Evolutionary conservation across 1,140 invertebrate genomes (phyloP).

Genomic region (Heliothis virescens): DNA sequence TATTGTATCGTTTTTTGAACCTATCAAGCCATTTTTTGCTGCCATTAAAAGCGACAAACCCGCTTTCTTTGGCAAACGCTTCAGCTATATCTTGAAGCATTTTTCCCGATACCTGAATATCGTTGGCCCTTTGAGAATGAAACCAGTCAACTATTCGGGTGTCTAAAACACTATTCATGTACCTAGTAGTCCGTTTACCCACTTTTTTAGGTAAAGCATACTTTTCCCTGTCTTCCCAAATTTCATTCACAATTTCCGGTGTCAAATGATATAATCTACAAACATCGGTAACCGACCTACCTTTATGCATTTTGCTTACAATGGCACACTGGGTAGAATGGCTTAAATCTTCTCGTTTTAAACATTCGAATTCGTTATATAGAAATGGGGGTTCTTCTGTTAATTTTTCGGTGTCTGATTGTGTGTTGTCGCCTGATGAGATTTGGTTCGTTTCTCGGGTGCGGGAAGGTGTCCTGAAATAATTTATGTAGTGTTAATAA

Average conservation of each 20-base stretch:
- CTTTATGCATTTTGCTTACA: conserved; percentile 61
- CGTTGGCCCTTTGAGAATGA: conserved; percentile 49
- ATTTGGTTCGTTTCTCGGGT: conserved; percentile 16
- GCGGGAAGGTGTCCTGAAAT: conserved; percentile 15
- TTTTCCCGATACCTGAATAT: conserved; percentile 56
- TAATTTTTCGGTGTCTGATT: conserved; percentile 32
- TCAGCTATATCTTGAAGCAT: conserved; percentile 59
- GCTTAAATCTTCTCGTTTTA: conserved; percentile 52
- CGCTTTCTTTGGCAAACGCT: conserved; percentile 55
- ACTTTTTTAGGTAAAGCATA: conserved; percentile 54
- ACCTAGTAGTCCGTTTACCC: conserved; percentile 49
- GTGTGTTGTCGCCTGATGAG: conserved; percentile 33
- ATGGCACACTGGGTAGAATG: conserved; percentile 56
- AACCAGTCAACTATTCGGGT: conserved; percentile 58
- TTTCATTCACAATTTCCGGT: conserved; percentile 56
- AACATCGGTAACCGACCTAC: conserved; percentile 52
- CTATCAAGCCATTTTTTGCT: conserved; percentile 62
- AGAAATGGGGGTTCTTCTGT: conserved; percentile 28
- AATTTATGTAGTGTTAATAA: neutral
- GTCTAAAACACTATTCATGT: conserved; percentile 58
- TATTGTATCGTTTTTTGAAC: conserved; percentile 60
- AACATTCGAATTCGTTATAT: conserved; percentile 34
- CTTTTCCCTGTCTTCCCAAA: conserved; percentile 62
- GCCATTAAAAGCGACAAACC: conserved; percentile 59
- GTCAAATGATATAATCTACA: conserved; percentile 56